Conservation (phyloP, 2,113 vertebrate genomes). For the Hemiprocne comata region DNA sequence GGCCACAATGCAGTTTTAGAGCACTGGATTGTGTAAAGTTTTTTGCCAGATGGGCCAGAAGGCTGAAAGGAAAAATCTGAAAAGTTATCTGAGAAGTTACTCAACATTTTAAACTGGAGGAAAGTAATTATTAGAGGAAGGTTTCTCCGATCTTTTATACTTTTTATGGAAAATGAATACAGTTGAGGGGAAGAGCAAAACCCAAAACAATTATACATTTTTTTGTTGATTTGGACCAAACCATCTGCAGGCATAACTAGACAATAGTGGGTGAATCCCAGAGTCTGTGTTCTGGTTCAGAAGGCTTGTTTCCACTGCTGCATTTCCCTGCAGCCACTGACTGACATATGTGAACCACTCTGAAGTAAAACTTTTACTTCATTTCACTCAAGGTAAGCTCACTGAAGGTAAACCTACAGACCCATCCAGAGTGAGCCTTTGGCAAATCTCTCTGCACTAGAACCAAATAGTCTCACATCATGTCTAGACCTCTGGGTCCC, state of each 20-base stretch:
- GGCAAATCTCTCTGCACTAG: not conserved
- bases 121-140: not conserved
- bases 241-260: not conserved
- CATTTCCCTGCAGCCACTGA: not conserved
- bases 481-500: not conserved
- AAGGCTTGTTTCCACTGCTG: not conserved
- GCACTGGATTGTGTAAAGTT: not conserved
- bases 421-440: not conserved
- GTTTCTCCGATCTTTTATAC: not conserved
- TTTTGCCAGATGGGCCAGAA: not conserved
- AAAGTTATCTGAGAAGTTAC: not conserved
- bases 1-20: not conserved
- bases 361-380: not conserved
- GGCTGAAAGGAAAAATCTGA: not conserved
- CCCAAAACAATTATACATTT: not conserved
- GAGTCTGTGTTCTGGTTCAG: not conserved
- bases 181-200: not conserved
- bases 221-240: not conserved
- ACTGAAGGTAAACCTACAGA: not conserved
- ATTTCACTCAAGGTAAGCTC: not conserved
- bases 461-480: fast-evolving
- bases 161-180: not conserved
- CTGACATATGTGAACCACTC: fast-evolving
- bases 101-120: not conserved
- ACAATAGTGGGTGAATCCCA: not conserved